A percentile compares a stretch with the other conserved stretches of the same genome.
Evolutionary conservation across 2,113 vertebrate genomes (phyloP).

Genomic region (Platysteira castanea): DNA sequence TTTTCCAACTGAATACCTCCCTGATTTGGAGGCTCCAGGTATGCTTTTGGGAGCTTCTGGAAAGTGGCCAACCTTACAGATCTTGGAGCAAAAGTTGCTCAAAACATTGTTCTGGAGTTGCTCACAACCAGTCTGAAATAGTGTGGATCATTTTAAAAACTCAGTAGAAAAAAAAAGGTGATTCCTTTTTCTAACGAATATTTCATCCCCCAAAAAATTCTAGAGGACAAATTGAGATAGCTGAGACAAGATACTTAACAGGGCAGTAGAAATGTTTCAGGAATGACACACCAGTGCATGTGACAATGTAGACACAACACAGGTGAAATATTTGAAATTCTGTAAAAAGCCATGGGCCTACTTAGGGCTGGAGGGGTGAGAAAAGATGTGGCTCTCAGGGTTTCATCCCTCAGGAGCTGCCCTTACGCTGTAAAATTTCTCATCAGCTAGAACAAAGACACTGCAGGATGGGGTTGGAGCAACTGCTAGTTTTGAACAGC

Average conservation of each 20-base stretch:
- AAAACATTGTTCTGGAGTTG: not conserved
- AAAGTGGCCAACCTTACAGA: not conserved
- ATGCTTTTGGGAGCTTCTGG: not conserved
- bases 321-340: not conserved
- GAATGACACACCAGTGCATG: not conserved
- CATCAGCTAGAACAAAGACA: not conserved
- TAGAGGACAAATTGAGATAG: not conserved
- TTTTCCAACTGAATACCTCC: not conserved
- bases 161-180: not conserved
- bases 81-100: not conserved
- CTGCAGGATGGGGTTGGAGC: too few species aligned
- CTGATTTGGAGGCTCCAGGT: not conserved
- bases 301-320: not conserved
- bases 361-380: not conserved
- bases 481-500: not conserved
- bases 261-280: not conserved
- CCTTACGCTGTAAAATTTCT: not conserved
- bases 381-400: not conserved
- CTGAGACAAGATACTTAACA: not conserved
- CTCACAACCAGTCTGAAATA: not conserved
- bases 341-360: not conserved
- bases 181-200: not conserved
- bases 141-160: not conserved
- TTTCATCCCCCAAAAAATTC: not conserved
- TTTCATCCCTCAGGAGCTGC: not conserved